These are phyloP conservation scores for Physella acuta DNA, from an alignment of 1,140 invertebrate species.

Conservation along the genomic window DNA sequence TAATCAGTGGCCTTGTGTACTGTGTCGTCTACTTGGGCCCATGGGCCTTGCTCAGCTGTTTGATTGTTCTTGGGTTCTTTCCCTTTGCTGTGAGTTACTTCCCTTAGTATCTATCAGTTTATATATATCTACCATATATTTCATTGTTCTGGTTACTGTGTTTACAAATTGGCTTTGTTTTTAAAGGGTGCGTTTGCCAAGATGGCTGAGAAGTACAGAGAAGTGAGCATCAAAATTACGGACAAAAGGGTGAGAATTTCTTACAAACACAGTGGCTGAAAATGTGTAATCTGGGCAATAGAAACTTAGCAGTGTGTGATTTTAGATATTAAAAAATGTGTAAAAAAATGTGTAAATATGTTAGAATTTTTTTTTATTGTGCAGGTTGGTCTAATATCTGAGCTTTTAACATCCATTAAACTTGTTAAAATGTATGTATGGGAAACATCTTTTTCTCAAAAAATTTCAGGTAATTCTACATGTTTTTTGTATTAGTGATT, in stretches of 20 bases:
- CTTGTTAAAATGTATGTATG: background rate
- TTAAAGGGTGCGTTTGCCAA: slow-evolving; percentile 26
- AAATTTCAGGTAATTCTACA: background rate
- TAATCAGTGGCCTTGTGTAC: slow-evolving; percentile 66
- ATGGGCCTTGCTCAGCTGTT: slow-evolving; percentile 67
- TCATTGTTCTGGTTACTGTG: too few relatives aligned
- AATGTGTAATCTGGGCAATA: too few relatives aligned
- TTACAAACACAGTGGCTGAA: too few relatives aligned
- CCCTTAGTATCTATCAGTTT: too few relatives aligned
- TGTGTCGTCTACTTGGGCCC: slow-evolving; percentile 67
- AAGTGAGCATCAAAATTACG: slow-evolving; percentile 45
- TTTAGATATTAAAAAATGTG: too few relatives aligned
- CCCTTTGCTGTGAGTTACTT: slow-evolving; percentile 66
- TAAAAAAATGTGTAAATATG: too few relatives aligned
- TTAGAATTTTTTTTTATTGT: background rate
- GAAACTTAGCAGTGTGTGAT: too few relatives aligned
- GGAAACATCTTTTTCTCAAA: background rate
- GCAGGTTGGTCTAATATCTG: background rate
- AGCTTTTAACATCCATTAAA: background rate
- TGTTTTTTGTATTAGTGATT: too few relatives aligned
- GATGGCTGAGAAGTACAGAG: slow-evolving; percentile 41
- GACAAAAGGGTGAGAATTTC: slow-evolving; percentile 47
- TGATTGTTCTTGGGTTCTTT: slow-evolving; percentile 70
- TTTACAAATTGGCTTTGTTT: too few relatives aligned
- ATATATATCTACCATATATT: too few relatives aligned